phyloP scores from a whole-genome alignment of 2,797 vertebrate genomes.

The Gallirallus australis region DNA sequence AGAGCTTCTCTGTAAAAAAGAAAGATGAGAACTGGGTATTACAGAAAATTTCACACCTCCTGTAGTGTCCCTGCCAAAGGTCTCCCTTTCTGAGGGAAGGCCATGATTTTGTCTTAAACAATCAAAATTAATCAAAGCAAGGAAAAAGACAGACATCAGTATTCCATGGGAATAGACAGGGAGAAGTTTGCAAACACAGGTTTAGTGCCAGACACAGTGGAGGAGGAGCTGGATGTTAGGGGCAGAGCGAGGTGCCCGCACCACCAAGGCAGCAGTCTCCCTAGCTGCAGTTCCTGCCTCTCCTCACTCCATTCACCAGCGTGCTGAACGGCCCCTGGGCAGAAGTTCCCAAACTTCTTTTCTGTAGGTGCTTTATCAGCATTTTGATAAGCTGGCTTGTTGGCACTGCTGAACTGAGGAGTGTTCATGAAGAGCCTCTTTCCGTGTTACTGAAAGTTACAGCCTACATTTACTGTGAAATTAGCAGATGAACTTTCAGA shows the following conservation, averaged over 20 bases:
- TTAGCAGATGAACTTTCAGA: conserved; percentile 15
- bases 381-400: not conserved
- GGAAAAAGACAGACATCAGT: not conserved
- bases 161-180: not conserved
- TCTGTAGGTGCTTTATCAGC: conserved; percentile 24
- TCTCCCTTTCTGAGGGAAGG: not conserved
- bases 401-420: conserved; percentile 39
- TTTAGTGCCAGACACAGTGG: not conserved
- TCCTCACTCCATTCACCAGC: not conserved
- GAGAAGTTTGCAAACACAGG: not conserved
- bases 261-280: accelerated
- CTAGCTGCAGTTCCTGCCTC: not conserved
- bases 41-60: not conserved
- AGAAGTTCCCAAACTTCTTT: not conserved
- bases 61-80: not conserved
- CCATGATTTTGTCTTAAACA: not conserved
- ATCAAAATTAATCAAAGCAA: not conserved
- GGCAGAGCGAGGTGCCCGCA: not conserved
- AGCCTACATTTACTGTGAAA: conserved; percentile 12
- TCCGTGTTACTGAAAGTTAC: conserved; percentile 7
- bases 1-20: not conserved
- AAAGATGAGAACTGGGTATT: not conserved
- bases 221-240: not conserved
- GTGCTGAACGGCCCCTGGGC: accelerated
- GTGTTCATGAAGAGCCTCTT: not conserved